Evolutionary conservation across 2,888 invertebrate species (phyloP).

Genomic region (Melitaea athalia): DNA sequence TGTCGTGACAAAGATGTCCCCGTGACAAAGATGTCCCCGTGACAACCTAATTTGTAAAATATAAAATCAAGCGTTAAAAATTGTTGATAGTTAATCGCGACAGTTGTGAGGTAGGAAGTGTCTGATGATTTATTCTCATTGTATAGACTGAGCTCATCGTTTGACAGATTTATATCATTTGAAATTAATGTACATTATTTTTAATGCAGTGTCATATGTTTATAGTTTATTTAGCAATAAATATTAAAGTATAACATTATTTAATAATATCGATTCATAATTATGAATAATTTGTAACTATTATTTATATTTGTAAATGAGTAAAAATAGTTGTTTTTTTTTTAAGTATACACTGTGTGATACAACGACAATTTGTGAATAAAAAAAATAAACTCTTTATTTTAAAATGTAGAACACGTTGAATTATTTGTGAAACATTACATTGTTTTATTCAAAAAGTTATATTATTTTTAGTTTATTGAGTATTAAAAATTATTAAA

Average conservation of each 20-base stretch:
- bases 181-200: constrained; percentile 10
- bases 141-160: constrained; percentile 12
- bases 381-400: neutral
- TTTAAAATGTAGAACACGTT: neutral
- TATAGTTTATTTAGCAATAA: constrained; percentile 8
- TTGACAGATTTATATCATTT: constrained; percentile 10
- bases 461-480: neutral
- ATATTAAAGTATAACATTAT: neutral
- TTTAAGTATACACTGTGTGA: neutral
- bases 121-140: constrained; percentile 3
- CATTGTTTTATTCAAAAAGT: neutral
- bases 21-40: constrained; percentile 8
- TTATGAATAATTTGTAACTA: constrained; percentile 1
- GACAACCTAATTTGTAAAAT: constrained; percentile 12
- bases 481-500: neutral
- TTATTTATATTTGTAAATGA: constrained; percentile 9
- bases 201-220: constrained; percentile 9
- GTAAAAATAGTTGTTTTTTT: neutral
- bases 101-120: neutral
- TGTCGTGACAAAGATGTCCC: constrained; percentile 3
- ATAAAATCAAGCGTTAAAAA: constrained; percentile 11
- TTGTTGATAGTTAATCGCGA: constrained; percentile 8
- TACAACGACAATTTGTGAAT: constrained; percentile 1
- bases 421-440: neutral
- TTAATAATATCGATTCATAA: constrained; percentile 1